phyloP scores from a whole-genome alignment of 2,113 vertebrate species.

The Colinus virginianus region DNA sequence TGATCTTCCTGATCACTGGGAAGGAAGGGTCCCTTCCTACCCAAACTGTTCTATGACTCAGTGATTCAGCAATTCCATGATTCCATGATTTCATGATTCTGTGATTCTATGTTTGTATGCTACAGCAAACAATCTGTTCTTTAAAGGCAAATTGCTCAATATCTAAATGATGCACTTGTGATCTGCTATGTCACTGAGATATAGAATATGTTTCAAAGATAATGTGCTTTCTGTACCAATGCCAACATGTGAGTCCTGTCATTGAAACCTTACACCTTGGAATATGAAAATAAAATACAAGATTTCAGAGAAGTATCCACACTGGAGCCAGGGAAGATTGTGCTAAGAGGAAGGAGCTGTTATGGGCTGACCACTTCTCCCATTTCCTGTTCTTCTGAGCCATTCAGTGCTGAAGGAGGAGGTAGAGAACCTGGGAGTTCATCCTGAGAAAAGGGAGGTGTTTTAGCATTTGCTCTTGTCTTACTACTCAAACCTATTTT shows the following conservation, averaged over 20 bases:
- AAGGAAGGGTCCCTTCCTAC: too few species aligned
- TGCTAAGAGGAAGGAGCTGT: not conserved
- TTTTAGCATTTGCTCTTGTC: not conserved
- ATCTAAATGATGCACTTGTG: not conserved
- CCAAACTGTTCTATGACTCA: too few species aligned
- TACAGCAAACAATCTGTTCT: not conserved
- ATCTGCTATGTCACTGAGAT: not conserved
- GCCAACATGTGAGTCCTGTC: not conserved
- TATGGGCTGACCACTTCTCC: not conserved
- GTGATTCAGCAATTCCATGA: too few species aligned
- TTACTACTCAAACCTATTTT: not conserved
- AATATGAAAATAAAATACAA: not conserved
- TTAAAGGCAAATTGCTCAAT: not conserved
- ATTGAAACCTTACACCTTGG: not conserved
- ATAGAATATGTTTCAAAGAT: not conserved
- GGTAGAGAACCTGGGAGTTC: not conserved
- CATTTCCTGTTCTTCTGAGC: accelerated
- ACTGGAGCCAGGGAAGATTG: not conserved
- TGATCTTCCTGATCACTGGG: too few species aligned
- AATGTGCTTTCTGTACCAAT: not conserved
- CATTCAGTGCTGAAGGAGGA: accelerated
- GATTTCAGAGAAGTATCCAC: not conserved
- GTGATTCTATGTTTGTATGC: not conserved
- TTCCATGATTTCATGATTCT: too few species aligned
- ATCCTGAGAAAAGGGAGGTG: not conserved